A percentile compares a stretch with the other conserved stretches of the same genome.
These are phyloP conservation scores for Xestobium rufovillosum DNA, from an alignment of 2,888 invertebrate genomes.

Conservation along the genomic window DNA sequence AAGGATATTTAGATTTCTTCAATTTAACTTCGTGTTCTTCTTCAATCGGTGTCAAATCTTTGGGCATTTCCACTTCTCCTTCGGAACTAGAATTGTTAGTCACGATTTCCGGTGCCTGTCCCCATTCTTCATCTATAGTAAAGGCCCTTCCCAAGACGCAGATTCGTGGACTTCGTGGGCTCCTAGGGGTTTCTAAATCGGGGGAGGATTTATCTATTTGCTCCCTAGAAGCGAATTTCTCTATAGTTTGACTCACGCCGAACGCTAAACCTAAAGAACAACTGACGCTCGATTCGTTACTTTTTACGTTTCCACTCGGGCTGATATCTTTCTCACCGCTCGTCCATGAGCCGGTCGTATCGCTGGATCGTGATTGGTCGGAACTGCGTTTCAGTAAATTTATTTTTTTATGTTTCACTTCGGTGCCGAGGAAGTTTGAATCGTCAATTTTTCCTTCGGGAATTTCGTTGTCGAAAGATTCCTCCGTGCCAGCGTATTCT, in stretches of 20 bases:
- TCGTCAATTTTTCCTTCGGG: constrained; percentile 29
- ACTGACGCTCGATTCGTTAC: constrained; percentile 67
- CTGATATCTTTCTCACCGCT: constrained; percentile 67
- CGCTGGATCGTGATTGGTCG: constrained; percentile 71
- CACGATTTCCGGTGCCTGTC: constrained; percentile 19
- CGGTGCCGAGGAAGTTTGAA: constrained; percentile 39
- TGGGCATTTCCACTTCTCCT: constrained; percentile 37
- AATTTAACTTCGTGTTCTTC: constrained; percentile 29
- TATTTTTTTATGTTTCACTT: constrained; percentile 44
- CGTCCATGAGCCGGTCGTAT: constrained; percentile 69
- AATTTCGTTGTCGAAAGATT: constrained; percentile 50
- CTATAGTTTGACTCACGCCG: constrained; percentile 68
- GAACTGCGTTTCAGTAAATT: constrained; percentile 59
- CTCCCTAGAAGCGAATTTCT: constrained; percentile 58
- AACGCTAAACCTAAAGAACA: constrained; percentile 73
- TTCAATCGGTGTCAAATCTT: constrained; percentile 35
- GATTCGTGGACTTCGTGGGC: constrained; percentile 40
- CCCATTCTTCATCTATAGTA: constrained; percentile 40
- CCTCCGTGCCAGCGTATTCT: constrained; percentile 57
- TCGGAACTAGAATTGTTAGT: constrained; percentile 30
- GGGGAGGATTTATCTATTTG: constrained; percentile 44
- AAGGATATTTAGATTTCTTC: constrained; percentile 39
- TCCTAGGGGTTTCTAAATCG: constrained; percentile 34
- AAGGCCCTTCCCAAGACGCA: constrained; percentile 41
- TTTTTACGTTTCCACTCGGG: constrained; percentile 52